Percentiles rank a stretch among this genome's conserved stretches.
Evolutionary conservation across 2,113 vertebrate genomes (phyloP).

Genomic region (Siniperca knerii): DNA sequence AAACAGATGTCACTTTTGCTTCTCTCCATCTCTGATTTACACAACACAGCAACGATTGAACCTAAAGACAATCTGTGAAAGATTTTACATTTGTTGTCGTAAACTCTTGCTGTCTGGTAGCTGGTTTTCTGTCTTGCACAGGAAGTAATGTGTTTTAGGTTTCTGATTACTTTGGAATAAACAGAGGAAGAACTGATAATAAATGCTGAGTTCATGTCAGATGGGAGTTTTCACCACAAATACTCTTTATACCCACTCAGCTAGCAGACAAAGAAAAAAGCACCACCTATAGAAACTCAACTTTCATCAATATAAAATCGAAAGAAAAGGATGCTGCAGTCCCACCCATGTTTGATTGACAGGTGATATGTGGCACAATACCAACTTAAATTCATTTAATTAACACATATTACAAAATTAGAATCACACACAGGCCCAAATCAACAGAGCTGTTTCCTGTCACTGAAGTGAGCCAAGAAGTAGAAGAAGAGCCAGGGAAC

Average conservation of each 20-base stretch:
- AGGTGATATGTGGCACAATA: neutral
- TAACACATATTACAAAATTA: neutral
- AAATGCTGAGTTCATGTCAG: neutral
- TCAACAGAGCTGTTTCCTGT: conserved; percentile 35
- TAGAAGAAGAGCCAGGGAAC: conserved; percentile 58
- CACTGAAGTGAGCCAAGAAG: conserved; percentile 29
- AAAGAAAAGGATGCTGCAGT: neutral
- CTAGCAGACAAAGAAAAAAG: neutral
- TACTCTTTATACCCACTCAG: neutral
- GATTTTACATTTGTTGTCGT: neutral
- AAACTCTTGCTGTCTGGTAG: neutral
- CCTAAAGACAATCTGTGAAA: neutral
- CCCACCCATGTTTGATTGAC: neutral
- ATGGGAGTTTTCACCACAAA: neutral
- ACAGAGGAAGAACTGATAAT: neutral
- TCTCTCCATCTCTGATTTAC: neutral
- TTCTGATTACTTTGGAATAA: neutral
- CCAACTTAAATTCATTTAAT: neutral
- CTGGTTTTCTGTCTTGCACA: neutral
- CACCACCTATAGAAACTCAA: neutral
- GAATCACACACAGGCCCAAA: conserved; percentile 15
- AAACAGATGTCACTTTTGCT: neutral
- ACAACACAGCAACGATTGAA: neutral
- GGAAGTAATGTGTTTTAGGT: neutral
- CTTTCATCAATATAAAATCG: neutral